Base-by-base conservation (phyloP, 2,888 invertebrate genomes). In the Caenorhabditis sp. region DNA sequence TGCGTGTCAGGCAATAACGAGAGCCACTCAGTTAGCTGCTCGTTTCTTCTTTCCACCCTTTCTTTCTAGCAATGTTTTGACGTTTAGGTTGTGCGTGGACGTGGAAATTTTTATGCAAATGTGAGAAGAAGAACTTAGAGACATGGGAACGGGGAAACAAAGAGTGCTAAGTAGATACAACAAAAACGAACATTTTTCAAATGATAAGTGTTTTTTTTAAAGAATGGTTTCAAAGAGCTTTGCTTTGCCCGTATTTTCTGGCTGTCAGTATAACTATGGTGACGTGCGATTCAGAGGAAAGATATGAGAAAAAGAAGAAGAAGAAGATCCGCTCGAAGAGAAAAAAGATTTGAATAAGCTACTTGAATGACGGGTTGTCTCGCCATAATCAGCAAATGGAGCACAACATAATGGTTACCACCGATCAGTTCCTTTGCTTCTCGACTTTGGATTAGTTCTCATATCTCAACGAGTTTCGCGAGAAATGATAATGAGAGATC, bases 1-100 rank as follows among this genome's bases (percentile, higher is more conserved):
- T 65, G 56, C 62, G 56, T 58, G 62, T 40, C 20, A 47, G 37
- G 58, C 24, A 71, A 72, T 64, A 72, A 56, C 64, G 55, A 20
- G 53, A 28, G 53, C 62, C 62, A 44, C 47, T 55, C 37, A 71
- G 62, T 55, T 56, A 37, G 58, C 13, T 35, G 24, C 50, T 70
- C 61, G 28, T 32, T 37, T 61, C 53, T 61, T 44, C 55, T 26
- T 28, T 28, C 51, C 26, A 22, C 51, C 55, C 26, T 3, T 15
- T 22, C 22, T 22, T 15, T 15, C 20, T 2, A 11, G 40, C 47
- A 47, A 47, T 28, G 28, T 55, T 26, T 55, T 55, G 26, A 55
- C 28, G 55, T 55, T 55, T 55, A 55, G 55, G 55, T n/a, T 55
- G 55, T n/a, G 26, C 32, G 5, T 9, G n/a, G n/a, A n/a, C 15